These are phyloP conservation scores for Ylistrum balloti DNA, from an alignment of 1,140 invertebrate species.

Conservation along the genomic window DNA sequence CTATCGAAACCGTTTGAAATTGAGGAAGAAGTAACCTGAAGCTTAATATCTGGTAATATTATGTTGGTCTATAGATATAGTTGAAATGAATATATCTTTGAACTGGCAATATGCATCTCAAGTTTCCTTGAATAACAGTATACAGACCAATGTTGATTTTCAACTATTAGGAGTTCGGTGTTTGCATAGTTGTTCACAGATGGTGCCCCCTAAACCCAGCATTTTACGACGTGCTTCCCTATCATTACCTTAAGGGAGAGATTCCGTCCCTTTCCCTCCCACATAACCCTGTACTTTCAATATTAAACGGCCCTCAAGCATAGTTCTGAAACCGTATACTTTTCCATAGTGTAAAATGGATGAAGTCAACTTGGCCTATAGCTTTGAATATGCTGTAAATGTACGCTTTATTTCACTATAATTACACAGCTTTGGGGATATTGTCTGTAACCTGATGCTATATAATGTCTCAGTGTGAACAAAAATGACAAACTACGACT, in stretches of 20 bases:
- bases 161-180: not conserved
- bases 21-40: too few species aligned
- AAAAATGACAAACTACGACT: constrained; percentile 11
- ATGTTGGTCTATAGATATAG: too few species aligned
- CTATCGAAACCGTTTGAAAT: too few species aligned
- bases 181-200: not conserved
- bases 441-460: constrained; percentile 5
- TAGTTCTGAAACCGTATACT: not conserved
- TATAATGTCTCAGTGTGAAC: not conserved
- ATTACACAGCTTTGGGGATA: not conserved
- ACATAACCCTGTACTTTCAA: not conserved
- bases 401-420: constrained; percentile 35
- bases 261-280: not conserved
- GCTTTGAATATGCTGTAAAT: constrained; percentile 25
- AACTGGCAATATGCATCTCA: too few species aligned
- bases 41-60: too few species aligned
- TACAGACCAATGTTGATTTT: not conserved
- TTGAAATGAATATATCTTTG: too few species aligned
- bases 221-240: not conserved
- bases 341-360: not conserved
- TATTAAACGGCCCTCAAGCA: constrained; percentile 5
- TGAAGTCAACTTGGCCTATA: not conserved
- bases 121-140: not conserved
- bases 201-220: not conserved
- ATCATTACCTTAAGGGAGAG: not conserved